Evolutionary conservation across 2,113 vertebrate species (phyloP).

Genomic region (Tricholaema leucomelas): DNA sequence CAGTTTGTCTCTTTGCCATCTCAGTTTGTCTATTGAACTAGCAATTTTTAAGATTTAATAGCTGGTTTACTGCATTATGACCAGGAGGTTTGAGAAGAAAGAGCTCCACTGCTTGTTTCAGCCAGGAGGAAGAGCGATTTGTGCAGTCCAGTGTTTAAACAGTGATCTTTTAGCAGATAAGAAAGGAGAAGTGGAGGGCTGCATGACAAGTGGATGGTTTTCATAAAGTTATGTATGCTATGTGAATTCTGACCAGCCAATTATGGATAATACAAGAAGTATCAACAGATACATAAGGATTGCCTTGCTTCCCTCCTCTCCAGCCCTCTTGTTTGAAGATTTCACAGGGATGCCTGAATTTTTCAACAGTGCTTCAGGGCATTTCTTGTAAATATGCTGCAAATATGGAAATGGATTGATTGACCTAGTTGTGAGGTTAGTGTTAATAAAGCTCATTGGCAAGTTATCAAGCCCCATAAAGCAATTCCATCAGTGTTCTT

Average conservation of each 20-base stretch:
- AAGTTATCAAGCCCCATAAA: slow-evolving; percentile 44
- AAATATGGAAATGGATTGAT: slow-evolving; percentile 64
- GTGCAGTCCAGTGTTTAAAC: background rate
- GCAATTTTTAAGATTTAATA: background rate
- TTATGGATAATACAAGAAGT: background rate
- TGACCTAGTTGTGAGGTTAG: slow-evolving; percentile 31
- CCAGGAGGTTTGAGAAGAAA: background rate
- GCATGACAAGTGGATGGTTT: background rate
- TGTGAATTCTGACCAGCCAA: background rate
- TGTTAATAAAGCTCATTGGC: slow-evolving; percentile 50
- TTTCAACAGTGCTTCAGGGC: slow-evolving; percentile 57
- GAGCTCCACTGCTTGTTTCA: background rate
- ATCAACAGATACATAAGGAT: background rate
- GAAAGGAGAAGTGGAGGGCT: background rate
- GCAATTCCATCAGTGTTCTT: background rate
- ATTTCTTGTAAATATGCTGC: slow-evolving; percentile 49
- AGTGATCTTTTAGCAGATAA: background rate
- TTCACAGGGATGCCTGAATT: slow-evolving; percentile 25
- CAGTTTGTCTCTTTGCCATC: no score
- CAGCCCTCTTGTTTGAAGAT: background rate
- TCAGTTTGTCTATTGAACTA: background rate
- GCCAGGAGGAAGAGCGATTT: background rate
- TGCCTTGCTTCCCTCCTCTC: background rate
- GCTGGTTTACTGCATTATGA: background rate
- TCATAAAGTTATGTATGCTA: background rate